Evolutionary conservation across 2,113 vertebrate genomes (phyloP).

Genomic region (Choloepus hoffmanni): DNA sequence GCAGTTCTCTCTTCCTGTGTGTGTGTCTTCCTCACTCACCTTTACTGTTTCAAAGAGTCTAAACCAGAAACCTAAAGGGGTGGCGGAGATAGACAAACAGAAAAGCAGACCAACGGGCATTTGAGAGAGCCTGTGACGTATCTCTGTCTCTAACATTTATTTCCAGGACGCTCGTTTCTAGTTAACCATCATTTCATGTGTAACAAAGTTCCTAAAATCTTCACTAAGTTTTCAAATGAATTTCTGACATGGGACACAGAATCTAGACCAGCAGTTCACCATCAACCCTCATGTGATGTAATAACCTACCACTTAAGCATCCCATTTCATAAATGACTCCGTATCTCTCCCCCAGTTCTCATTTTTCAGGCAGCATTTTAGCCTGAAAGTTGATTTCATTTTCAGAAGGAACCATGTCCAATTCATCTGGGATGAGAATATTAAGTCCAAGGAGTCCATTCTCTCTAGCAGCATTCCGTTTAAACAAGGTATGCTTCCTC

Average conservation of each 20-base stretch:
- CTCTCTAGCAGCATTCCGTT: slow-evolving; percentile 41
- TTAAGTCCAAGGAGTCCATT: slow-evolving; percentile 60
- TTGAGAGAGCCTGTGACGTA: neutral
- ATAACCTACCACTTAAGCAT: slow-evolving; percentile 57
- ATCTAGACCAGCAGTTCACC: slow-evolving; percentile 73
- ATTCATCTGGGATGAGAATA: slow-evolving; percentile 53
- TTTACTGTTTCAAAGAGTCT: neutral
- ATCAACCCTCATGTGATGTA: slow-evolving; percentile 44
- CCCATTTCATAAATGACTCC: slow-evolving; percentile 42
- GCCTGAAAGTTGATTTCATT: slow-evolving; percentile 64
- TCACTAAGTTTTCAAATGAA: slow-evolving; percentile 38
- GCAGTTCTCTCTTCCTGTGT: neutral
- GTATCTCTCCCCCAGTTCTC: slow-evolving; percentile 49
- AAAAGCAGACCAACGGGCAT: neutral
- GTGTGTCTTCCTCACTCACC: neutral
- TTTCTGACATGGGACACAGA: slow-evolving; percentile 74
- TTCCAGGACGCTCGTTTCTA: neutral
- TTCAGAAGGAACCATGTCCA: slow-evolving; percentile 49
- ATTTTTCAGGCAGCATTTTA: slow-evolving; percentile 61
- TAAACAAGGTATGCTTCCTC: slow-evolving; percentile 71
- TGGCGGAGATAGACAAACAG: neutral
- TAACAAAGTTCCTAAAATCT: slow-evolving; percentile 11
- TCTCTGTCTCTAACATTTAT: neutral
- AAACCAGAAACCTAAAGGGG: neutral
- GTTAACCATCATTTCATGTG: slow-evolving; percentile 28